phyloP scores from a whole-genome alignment of 2,113 vertebrate genomes.

The Lasiurus cinereus region DNA sequence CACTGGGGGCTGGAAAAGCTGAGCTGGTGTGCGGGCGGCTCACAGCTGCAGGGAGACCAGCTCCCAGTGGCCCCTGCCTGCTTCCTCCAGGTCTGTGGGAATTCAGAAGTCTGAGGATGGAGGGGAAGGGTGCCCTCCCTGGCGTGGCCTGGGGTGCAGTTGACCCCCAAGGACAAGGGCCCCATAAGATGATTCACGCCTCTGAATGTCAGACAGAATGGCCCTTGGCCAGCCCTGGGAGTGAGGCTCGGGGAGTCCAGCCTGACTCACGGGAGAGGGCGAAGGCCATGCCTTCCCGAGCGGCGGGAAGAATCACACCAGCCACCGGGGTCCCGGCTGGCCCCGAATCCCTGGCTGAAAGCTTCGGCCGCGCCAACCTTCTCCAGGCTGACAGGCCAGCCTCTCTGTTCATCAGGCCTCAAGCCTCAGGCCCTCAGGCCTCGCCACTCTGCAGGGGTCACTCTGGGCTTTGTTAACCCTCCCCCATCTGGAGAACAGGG shows the following conservation, averaged over 20 bases:
- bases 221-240: not conserved
- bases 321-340: too few relatives aligned
- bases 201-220: not conserved
- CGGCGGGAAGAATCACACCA: not conserved
- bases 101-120: not conserved
- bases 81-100: not conserved
- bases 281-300: not conserved
- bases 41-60: not conserved
- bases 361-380: not conserved
- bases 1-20: not conserved
- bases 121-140: not conserved
- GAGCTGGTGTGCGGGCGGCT: fast-evolving
- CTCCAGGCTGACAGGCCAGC: not conserved
- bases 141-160: not conserved
- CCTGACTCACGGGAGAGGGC: fast-evolving
- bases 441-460: slow-evolving; percentile 57
- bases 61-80: fast-evolving
- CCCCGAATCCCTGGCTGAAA: not conserved
- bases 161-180: not conserved
- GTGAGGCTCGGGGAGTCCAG: not conserved
- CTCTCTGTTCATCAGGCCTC: not conserved
- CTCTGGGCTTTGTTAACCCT: not conserved
- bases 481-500: slow-evolving; percentile 77
- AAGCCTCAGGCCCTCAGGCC: not conserved
- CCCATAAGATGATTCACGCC: not conserved